phyloP scores from a whole-genome alignment of 2,888 invertebrate genomes.

The Hydroisotoma schaefferi region DNA sequence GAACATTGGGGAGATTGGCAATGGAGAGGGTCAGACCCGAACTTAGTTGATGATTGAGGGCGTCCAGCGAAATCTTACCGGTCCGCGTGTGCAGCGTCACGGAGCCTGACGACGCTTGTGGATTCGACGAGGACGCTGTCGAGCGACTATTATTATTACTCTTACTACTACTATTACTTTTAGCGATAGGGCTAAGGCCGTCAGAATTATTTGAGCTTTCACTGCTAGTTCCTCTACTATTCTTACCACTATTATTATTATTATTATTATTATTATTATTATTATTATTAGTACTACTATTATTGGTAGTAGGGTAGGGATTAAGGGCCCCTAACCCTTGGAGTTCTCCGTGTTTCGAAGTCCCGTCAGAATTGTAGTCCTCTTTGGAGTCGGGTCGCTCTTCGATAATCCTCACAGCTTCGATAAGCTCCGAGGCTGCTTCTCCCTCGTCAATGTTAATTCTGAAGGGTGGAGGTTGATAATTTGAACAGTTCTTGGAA shows the following conservation, averaged over 20 bases:
- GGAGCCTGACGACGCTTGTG: background rate
- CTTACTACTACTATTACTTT: background rate
- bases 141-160: background rate
- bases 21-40: constrained; percentile 10
- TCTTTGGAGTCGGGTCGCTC: constrained; percentile 23
- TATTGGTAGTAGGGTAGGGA: background rate
- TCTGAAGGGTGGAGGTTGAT: constrained; percentile 13
- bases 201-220: no score
- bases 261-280: background rate
- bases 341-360: background rate
- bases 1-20: constrained; percentile 21
- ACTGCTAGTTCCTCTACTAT: background rate
- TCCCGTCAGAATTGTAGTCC: background rate
- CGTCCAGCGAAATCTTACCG: constrained; percentile 7
- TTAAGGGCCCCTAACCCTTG: background rate
- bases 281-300: background rate
- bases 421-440: constrained; percentile 40
- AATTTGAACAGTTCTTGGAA: background rate
- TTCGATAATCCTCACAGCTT: constrained; percentile 42
- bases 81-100: background rate
- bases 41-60: constrained; percentile 18
- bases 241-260: background rate
- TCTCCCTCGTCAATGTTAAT: constrained; percentile 42
- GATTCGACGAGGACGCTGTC: background rate
- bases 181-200: background rate